A percentile compares a stretch with the other conserved stretches of the same genome.
phyloP scores from a whole-genome alignment of 1,140 invertebrate genomes.

The Cylas formicarius region DNA sequence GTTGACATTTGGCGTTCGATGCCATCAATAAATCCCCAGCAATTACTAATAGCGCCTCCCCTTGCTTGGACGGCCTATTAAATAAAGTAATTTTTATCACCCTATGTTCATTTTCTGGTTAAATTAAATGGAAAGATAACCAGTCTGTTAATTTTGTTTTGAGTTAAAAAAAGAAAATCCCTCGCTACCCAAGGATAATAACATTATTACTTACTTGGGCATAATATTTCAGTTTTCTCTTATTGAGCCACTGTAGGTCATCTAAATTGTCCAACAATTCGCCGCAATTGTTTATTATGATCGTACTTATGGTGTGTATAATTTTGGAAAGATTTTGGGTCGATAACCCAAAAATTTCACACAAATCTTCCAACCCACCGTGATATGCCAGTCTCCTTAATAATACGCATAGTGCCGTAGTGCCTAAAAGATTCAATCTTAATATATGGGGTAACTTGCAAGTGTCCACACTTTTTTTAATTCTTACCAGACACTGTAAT shows the following conservation, averaged over 20 bases:
- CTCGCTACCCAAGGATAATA: slow-evolving; percentile 1
- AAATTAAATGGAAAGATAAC: too few relatives aligned
- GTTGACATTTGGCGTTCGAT: slow-evolving; percentile 22
- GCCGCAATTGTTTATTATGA: slow-evolving; percentile 12
- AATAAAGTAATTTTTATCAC: too few relatives aligned
- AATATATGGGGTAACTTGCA: neutral
- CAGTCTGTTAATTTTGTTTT: too few relatives aligned
- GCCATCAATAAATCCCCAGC: slow-evolving; percentile 28
- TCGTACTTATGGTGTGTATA: slow-evolving; percentile 2
- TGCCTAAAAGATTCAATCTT: slow-evolving; percentile 5
- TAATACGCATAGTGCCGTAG: slow-evolving; percentile 11
- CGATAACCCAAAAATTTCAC: slow-evolving; percentile 16
- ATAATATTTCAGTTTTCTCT: slow-evolving; percentile 11
- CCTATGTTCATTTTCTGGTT: too few relatives aligned
- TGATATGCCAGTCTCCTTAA: slow-evolving; percentile 20
- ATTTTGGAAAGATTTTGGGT: slow-evolving; percentile 12
- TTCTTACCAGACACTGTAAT: too few relatives aligned
- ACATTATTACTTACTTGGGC: slow-evolving; percentile 7
- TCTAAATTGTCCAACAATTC: slow-evolving; percentile 15
- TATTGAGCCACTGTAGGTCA: slow-evolving; percentile 16
- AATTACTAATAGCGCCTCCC: slow-evolving; percentile 18
- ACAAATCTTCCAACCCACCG: slow-evolving; percentile 17
- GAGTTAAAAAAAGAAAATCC: slow-evolving; percentile 9
- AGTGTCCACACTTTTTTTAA: too few relatives aligned
- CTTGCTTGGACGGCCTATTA: slow-evolving; percentile 8